Evolutionary conservation across 2,797 vertebrate genomes (phyloP).

Genomic region (Esox lucius): DNA sequence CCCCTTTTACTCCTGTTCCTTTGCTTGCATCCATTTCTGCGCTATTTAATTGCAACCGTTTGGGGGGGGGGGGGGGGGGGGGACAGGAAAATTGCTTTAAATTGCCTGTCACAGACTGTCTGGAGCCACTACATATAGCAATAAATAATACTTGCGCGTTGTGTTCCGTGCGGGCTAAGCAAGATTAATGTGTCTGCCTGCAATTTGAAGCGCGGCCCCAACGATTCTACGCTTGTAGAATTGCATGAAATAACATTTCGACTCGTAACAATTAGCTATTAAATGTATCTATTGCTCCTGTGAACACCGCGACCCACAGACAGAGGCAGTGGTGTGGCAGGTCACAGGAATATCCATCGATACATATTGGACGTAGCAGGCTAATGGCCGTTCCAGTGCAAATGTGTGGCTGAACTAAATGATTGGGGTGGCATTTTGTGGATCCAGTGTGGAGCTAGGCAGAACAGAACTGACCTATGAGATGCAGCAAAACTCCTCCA

Average conservation of each 20-base stretch:
- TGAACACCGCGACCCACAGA: conserved; percentile 38
- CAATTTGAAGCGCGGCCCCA: conserved; percentile 41
- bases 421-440: conserved; percentile 45
- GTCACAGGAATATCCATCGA: conserved; percentile 59
- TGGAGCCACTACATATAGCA: conserved; percentile 46
- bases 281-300: conserved; percentile 67
- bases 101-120: conserved; percentile 71
- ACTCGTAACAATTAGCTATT: conserved; percentile 70
- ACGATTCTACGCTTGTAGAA: conserved; percentile 49
- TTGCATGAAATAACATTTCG: conserved; percentile 61
- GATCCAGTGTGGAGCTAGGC: conserved; percentile 26
- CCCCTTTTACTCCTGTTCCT: background rate
- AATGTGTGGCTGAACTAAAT: conserved; percentile 31
- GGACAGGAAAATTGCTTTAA: conserved; percentile 64
- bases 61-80: background rate
- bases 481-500: background rate
- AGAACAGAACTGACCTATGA: conserved; percentile 25
- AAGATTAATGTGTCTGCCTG: conserved; percentile 68
- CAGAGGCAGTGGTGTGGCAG: conserved; percentile 45
- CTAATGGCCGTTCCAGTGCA: conserved; percentile 58
- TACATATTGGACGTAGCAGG: conserved; percentile 58
- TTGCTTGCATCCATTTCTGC: conserved; percentile 47
- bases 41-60: conserved; percentile 62
- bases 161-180: conserved; percentile 50
- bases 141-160: conserved; percentile 50